These are phyloP conservation scores for Cyanoramphus novaezelandiae DNA, from an alignment of 2,113 vertebrate genomes.

Conservation along the genomic window DNA sequence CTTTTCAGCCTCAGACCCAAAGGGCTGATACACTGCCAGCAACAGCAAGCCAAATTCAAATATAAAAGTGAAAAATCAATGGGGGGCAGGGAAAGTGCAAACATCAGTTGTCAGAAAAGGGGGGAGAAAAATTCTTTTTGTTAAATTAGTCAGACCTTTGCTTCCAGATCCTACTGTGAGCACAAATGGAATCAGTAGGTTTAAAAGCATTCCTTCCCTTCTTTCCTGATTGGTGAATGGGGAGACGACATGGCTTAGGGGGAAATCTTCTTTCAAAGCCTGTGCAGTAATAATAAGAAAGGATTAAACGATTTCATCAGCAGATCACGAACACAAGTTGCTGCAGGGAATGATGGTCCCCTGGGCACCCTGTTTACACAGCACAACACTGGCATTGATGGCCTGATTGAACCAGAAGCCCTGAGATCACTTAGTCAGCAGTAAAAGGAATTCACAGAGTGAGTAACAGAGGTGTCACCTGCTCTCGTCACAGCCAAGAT, in stretches of 20 bases:
- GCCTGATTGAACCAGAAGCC: slow-evolving; percentile 42
- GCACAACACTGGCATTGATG: background rate
- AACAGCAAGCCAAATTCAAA: slow-evolving; percentile 37
- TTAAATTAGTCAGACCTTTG: slow-evolving; percentile 90
- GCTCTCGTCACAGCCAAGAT: background rate
- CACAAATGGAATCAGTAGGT: slow-evolving; percentile 97
- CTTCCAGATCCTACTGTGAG: slow-evolving; percentile 98
- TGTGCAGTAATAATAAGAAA: slow-evolving; percentile 78
- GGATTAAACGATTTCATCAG: slow-evolving; percentile 49
- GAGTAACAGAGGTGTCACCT: background rate
- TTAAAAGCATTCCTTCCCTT: slow-evolving; percentile 98
- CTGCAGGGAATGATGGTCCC: slow-evolving; percentile 21
- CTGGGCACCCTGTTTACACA: slow-evolving; percentile 30
- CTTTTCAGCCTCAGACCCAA: slow-evolving; percentile 9
- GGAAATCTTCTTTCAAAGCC: slow-evolving; percentile 99
- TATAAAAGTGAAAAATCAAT: background rate
- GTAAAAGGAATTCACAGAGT: background rate
- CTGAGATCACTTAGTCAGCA: background rate
- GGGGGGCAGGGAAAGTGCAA: slow-evolving; percentile 54
- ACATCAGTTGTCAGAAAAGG: slow-evolving; percentile 36
- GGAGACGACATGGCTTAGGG: slow-evolving; percentile 97
- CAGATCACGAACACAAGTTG: slow-evolving; percentile 33
- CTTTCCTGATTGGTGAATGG: slow-evolving; percentile 99
- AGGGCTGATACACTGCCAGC: background rate
- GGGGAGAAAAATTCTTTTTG: slow-evolving; percentile 62